A percentile compares a stretch with the other conserved stretches of the same genome.
These are phyloP conservation scores for Tachina lurida DNA, from an alignment of 2,888 invertebrate species.

Conservation along the genomic window DNA sequence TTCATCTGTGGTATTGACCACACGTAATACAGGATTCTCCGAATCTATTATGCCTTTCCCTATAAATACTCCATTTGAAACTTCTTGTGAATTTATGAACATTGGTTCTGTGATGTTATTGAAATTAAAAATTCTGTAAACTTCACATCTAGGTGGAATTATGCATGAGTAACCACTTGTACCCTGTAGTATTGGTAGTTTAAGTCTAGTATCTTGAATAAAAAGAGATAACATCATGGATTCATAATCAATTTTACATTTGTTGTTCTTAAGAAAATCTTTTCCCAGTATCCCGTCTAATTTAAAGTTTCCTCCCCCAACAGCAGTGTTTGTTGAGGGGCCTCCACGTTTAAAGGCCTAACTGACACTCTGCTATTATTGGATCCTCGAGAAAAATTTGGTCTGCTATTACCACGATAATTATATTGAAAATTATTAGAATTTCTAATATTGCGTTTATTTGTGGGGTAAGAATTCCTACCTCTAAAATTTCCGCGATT, in stretches of 20 bases:
- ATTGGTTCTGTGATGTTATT: conserved; percentile 5
- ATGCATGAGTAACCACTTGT: too few species aligned
- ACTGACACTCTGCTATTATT: too few species aligned
- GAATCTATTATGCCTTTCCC: conserved; percentile 25
- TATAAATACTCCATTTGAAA: conserved; percentile 5
- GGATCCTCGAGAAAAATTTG: too few species aligned
- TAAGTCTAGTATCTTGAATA: conserved; percentile 4
- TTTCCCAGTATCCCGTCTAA: not conserved
- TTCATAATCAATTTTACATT: conserved; percentile 13
- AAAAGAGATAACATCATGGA: conserved; percentile 1
- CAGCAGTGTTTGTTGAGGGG: too few species aligned
- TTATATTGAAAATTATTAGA: too few species aligned
- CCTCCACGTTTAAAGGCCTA: too few species aligned
- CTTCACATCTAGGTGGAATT: conserved; percentile 32
- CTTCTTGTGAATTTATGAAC: conserved; percentile 29
- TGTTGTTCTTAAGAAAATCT: conserved; percentile 11
- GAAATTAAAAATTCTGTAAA: conserved; percentile 27
- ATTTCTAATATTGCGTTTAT: too few species aligned
- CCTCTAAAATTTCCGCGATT: too few species aligned
- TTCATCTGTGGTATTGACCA: conserved; percentile 14
- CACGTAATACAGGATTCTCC: conserved; percentile 2
- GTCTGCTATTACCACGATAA: too few species aligned
- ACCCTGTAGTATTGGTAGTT: conserved; percentile 3
- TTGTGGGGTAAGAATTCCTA: too few species aligned
- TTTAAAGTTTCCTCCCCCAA: too few species aligned